Evolutionary conservation across 2,113 vertebrate species (phyloP), one percentile per base, ranked within the genome.

Genomic region (Triplophysa siluroides): DNA sequence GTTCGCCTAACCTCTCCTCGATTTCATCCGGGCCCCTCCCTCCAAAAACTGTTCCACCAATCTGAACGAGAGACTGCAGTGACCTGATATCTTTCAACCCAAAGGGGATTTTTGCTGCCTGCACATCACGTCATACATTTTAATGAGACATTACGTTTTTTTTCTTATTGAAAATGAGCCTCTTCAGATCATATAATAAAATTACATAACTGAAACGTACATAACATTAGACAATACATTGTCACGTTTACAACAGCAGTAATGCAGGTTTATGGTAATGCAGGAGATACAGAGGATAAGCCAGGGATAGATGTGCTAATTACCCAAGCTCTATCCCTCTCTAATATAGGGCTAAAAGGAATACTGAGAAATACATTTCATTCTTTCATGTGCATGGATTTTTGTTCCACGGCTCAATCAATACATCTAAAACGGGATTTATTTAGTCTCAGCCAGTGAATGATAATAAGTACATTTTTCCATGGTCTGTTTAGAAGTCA

Each of bases 161-260:
- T 43, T 67, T 78, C 64, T 63, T 81, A 84, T 79, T 65, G 64
- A 77, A 56, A 77, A 84, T 80, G 80, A 80, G 83, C 63, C 67
- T 64, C 65, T 60, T 71, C 60, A 74, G 61, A 70, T 72, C 33
- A 62, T 67, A 75, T 61, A 70, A n/a, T 45, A 16, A 45, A 56
- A 56, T 87, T 87, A 65, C 81, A 80, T 87, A 88, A 89, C 81
- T 81, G 9, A 71, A 69, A 86, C 71, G 90, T 87, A 83, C 76
- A 82, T 86, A 89, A 89, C 60, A 45, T 68, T 24, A 66, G 78
- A 83, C 54, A 26, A 78, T 71, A 67, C 58, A 67, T 71, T 76
- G 67, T 82, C 56, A 65, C 74, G 84, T 81, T 85, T 78, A 72
- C 79, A 81, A 52, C 73, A 79, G 79, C 26, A 61, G 54, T 76